Base-by-base conservation (phyloP, 2,797 vertebrate species). In the Danio kyathit region DNA sequence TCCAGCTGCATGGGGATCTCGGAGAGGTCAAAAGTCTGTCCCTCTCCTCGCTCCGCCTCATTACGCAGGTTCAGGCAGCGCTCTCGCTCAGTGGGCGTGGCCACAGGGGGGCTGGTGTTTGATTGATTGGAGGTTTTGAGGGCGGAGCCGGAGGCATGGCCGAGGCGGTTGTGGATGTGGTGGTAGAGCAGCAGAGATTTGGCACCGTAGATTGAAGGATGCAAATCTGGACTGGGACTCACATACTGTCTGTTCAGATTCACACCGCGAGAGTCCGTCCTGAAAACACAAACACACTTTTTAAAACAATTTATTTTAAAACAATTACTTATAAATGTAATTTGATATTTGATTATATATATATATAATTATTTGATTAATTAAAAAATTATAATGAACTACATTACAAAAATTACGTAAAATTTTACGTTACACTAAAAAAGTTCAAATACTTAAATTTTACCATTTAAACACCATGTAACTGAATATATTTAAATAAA, bases 191-290 rank as follows among this genome's bases (percentile, higher is more conserved):
- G 89, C 16, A 99, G 88, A 0, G 96, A 88, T 86, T 98, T 99
- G 76, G 96, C 97, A 1, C 95, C 98, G 0, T 96, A 99, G 79
- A 99, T 96, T 0, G 97, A 97, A 0, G 97, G 97, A 88, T 99
- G 98, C 80, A 99, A 94, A 83, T 96, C 91, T 0, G 94, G 95
- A 1, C 96, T 97, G 0, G 98, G 98, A 87, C 95, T 95, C 73
- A 97, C 90, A 81, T 99, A 99, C 89, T 98, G 97, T 19, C 97
- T 94, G 89, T 99, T 99, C 83, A 99, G 89, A 87, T 99, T 99
- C 74, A 99, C 97, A 17, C 98, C 97, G 0, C 96, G 95, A 0
- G 97, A 96, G 85, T 99, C 98, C 0, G 97, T 99, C 83, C 98
- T 99, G 86, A 49, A 80, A 57, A 59, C 43, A 83, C 11, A 60